These are phyloP conservation scores for Gisinianus flammeolus DNA, from an alignment of 2,888 invertebrate species.

Conservation along the genomic window DNA sequence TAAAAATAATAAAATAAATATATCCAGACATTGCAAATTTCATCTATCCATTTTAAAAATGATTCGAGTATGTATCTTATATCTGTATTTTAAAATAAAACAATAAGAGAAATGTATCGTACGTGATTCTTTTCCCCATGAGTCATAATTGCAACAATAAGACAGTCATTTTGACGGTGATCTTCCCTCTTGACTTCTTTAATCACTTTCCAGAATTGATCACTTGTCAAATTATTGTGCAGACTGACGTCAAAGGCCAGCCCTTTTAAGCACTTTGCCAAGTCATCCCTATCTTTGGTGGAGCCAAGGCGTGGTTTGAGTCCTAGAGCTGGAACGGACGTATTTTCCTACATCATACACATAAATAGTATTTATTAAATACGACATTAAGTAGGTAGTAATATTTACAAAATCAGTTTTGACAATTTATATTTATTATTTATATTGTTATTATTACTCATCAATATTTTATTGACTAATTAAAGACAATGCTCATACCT, in stretches of 20 bases:
- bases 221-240: constrained; percentile 44
- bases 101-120: too few species aligned
- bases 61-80: too few species aligned
- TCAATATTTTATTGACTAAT: not conserved
- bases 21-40: too few species aligned
- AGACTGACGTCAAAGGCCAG: constrained; percentile 51
- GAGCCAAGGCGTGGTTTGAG: constrained; percentile 50
- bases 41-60: too few species aligned
- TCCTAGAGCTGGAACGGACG: constrained; percentile 43
- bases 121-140: constrained; percentile 54
- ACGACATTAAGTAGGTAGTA: too few species aligned
- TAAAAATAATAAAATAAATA: not conserved
- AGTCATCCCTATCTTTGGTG: constrained; percentile 51
- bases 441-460: not conserved
- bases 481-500: not conserved
- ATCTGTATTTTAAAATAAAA: too few species aligned
- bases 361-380: too few species aligned
- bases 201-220: constrained; percentile 40
- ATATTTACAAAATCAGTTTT: constrained; percentile 3
- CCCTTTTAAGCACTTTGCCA: constrained; percentile 42
- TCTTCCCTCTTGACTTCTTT: constrained; percentile 40
- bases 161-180: constrained; percentile 51
- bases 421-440: not conserved
- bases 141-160: constrained; percentile 54
- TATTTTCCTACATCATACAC: constrained; percentile 44